A percentile compares a stretch with the other conserved stretches of the same genome.
These are phyloP conservation scores for Pimephales promelas DNA, from an alignment of 2,113 vertebrate species.

Conservation along the genomic window DNA sequence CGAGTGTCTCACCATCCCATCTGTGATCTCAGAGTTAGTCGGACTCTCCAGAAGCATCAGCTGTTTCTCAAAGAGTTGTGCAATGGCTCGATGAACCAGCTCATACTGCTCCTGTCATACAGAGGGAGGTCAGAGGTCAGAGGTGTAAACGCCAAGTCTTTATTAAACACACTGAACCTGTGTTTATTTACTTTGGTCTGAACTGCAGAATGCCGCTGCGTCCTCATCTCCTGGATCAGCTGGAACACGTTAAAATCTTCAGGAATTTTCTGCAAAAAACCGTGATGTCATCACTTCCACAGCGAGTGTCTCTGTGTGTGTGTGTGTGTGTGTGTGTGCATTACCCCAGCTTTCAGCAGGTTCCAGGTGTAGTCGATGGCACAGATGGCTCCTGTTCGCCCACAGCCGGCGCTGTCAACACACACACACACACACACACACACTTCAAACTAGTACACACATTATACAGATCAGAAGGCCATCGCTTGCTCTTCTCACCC, in stretches of 20 bases:
- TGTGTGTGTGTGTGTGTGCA: constrained; percentile 32
- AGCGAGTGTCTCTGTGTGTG: no score
- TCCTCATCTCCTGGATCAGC: constrained; percentile 99
- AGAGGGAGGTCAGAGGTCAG: constrained; percentile 16
- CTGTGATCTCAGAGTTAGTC: constrained; percentile 82
- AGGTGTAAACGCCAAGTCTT: no score
- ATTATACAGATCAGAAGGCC: not conserved
- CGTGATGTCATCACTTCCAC: not conserved
- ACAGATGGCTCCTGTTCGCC: constrained; percentile 98
- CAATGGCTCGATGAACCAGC: constrained; percentile 93
- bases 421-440: not conserved
- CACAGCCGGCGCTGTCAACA: constrained; percentile 92
- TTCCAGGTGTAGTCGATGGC: constrained; percentile 99
- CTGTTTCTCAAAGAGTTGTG: constrained; percentile 94
- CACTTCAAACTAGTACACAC: no score
- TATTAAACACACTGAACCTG: no score
- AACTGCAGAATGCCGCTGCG: constrained; percentile 95
- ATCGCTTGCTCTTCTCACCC: no score
- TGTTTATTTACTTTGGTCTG: constrained; percentile 89
- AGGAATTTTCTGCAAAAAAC: constrained; percentile 88
- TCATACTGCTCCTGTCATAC: constrained; percentile 91
- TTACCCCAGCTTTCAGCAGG: constrained; percentile 96
- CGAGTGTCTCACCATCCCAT: constrained; percentile 83
- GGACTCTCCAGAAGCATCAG: constrained; percentile 86
- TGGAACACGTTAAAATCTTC: constrained; percentile 97